These are phyloP conservation scores for Gasteruption jaculator DNA, from an alignment of 2,888 invertebrate genomes.

Conservation along the genomic window DNA sequence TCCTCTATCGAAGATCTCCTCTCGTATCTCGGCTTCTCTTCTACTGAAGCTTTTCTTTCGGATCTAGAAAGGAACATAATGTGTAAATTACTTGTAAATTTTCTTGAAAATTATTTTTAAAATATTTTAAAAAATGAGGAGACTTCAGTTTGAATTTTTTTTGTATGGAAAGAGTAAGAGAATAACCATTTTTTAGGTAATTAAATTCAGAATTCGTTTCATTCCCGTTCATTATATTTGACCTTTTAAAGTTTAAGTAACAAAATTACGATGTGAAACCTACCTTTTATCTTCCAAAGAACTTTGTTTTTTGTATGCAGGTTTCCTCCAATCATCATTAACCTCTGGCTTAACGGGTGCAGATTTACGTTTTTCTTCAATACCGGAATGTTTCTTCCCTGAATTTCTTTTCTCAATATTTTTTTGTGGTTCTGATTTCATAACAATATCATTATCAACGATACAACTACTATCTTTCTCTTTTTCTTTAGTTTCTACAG, in stretches of 20 bases:
- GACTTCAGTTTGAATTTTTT: too few species aligned
- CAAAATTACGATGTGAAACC: constrained; percentile 9
- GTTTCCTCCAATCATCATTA: constrained; percentile 38
- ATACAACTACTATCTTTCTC: too few species aligned
- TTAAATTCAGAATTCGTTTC: not conserved
- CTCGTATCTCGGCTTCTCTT: constrained; percentile 22
- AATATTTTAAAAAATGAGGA: too few species aligned
- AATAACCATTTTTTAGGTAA: too few species aligned
- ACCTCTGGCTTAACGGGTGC: constrained; percentile 39
- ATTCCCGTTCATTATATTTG: too few species aligned
- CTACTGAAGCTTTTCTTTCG: constrained; percentile 20
- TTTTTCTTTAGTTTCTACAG: constrained; percentile 20
- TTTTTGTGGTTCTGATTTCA: too few species aligned
- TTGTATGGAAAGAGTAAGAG: too few species aligned
- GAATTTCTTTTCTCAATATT: constrained; percentile 21
- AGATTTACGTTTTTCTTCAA: constrained; percentile 45
- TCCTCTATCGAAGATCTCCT: constrained; percentile 19
- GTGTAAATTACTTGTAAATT: too few species aligned
- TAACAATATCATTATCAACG: constrained; percentile 3
- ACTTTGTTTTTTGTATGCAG: constrained; percentile 34
- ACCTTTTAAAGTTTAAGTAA: constrained; percentile 6
- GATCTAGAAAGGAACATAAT: too few species aligned
- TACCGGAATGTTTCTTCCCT: constrained; percentile 26
- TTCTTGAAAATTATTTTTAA: too few species aligned
- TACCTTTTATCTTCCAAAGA: constrained; percentile 43